A percentile compares a stretch with the other conserved stretches of the same genome.
These are phyloP conservation scores for Mesembrinibis cayennensis DNA, from an alignment of 2,113 vertebrate species.

Conservation along the genomic window DNA sequence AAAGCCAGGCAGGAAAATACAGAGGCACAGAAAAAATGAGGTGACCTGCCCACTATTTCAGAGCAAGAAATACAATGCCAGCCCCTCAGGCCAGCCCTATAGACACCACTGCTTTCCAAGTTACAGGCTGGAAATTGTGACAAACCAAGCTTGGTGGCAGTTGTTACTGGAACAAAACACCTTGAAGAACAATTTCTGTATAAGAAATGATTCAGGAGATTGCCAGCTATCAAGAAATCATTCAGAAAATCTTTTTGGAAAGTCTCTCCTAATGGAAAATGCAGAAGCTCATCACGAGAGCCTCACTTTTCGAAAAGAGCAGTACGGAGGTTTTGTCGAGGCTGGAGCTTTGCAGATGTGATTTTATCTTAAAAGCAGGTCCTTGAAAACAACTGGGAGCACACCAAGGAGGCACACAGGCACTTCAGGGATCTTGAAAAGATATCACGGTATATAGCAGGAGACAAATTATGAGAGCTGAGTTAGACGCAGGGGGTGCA, in stretches of 20 bases:
- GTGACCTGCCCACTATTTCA: not conserved
- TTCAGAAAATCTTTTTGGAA: not conserved
- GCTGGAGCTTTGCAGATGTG: not conserved
- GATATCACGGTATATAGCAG: not conserved
- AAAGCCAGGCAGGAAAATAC: not conserved
- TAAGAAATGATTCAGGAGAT: not conserved
- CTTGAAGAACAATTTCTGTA: not conserved
- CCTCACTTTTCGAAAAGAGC: not conserved
- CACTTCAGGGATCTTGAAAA: not conserved
- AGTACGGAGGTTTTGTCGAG: not conserved
- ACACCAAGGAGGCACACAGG: not conserved
- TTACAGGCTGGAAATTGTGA: not conserved
- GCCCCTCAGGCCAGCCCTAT: not conserved
- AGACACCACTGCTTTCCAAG: not conserved
- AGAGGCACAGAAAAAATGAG: not conserved
- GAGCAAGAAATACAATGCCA: not conserved
- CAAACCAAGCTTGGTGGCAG: not conserved
- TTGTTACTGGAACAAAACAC: not conserved
- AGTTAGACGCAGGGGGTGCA: not conserved
- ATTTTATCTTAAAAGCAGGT: conserved; percentile 28
- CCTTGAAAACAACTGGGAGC: conserved; percentile 7
- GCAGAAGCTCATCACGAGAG: not conserved
- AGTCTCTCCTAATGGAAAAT: not conserved
- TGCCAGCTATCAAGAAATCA: conserved; percentile 13
- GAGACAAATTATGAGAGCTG: not conserved